A percentile compares a stretch with the other conserved stretches of the same genome.
phyloP scores from a whole-genome alignment of 2,888 invertebrate species.

The Drosophila emarginata region DNA sequence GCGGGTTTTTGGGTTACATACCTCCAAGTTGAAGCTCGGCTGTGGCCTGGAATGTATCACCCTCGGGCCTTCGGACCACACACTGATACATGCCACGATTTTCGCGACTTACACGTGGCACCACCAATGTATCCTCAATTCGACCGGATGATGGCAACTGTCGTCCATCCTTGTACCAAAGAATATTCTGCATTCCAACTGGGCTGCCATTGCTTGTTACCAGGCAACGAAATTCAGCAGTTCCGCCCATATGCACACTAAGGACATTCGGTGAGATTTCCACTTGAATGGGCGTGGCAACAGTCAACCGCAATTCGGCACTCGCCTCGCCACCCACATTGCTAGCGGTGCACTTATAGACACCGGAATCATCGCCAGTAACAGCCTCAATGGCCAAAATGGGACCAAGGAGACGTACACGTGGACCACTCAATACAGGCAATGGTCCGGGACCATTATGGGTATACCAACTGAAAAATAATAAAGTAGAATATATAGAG shows the following conservation, averaged over 20 bases:
- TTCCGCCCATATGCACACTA: constrained; percentile 89
- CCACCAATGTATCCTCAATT: constrained; percentile 85
- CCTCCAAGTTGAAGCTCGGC: constrained; percentile 89
- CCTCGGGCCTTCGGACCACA: constrained; percentile 87
- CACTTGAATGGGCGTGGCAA: constrained; percentile 87
- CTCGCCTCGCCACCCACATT: constrained; percentile 89
- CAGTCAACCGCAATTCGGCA: constrained; percentile 86
- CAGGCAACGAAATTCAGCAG: constrained; percentile 88
- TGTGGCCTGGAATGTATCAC: constrained; percentile 89
- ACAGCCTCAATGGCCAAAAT: constrained; percentile 88
- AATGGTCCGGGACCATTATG: constrained; percentile 86
- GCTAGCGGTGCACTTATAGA: constrained; percentile 87
- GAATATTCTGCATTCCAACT: constrained; percentile 84
- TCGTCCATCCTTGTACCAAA: constrained; percentile 88
- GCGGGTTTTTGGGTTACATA: constrained; percentile 79
- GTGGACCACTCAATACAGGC: constrained; percentile 86
- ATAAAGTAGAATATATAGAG: background rate
- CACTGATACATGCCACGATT: constrained; percentile 91
- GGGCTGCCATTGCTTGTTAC: constrained; percentile 85
- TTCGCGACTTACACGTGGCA: constrained; percentile 87
- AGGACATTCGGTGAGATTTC: constrained; percentile 86
- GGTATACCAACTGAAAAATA: constrained; percentile 85
- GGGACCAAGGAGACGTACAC: constrained; percentile 87
- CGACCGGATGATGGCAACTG: constrained; percentile 87
- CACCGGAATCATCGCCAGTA: constrained; percentile 87